Evolutionary conservation across 2,888 invertebrate species (phyloP).

Genomic region (Coleophora flavipennella): DNA sequence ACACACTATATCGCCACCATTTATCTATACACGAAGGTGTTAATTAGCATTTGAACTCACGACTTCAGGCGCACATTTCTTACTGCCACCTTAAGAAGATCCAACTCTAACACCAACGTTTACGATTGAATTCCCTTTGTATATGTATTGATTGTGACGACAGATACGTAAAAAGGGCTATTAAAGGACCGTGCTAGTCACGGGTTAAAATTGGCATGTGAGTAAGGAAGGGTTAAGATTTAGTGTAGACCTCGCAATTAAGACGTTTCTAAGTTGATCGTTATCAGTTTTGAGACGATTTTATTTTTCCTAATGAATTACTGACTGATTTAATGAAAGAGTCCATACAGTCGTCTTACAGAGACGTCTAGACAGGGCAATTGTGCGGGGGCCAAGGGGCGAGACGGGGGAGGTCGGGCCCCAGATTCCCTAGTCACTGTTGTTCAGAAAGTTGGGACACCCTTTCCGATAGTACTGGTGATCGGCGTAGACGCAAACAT

Average conservation of each 20-base stretch:
- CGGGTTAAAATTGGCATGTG: conserved; percentile 61
- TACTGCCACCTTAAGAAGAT: background rate
- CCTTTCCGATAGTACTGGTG: too few relatives aligned
- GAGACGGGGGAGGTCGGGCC: too few relatives aligned
- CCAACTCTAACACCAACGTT: background rate
- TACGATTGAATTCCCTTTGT: background rate
- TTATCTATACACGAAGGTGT: conserved; percentile 65
- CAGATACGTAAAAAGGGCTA: conserved; percentile 58
- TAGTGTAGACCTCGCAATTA: conserved; percentile 42
- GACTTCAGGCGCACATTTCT: conserved; percentile 30
- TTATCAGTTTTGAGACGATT: too few relatives aligned
- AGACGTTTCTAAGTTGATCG: conserved; percentile 28
- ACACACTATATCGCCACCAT: conserved; percentile 54
- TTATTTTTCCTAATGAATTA: too few relatives aligned
- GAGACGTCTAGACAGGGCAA: too few relatives aligned
- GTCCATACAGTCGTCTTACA: too few relatives aligned
- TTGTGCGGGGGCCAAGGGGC: too few relatives aligned
- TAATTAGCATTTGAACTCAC: conserved; percentile 69
- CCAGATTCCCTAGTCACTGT: too few relatives aligned
- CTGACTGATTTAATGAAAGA: too few relatives aligned
- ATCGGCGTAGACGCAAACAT: too few relatives aligned
- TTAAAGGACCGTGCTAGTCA: conserved; percentile 57
- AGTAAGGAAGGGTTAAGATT: conserved; percentile 35
- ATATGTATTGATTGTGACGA: conserved; percentile 34
- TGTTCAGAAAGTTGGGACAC: too few relatives aligned